Conservation (phyloP, 2,113 vertebrate species). For the Charadrius vociferus region DNA sequence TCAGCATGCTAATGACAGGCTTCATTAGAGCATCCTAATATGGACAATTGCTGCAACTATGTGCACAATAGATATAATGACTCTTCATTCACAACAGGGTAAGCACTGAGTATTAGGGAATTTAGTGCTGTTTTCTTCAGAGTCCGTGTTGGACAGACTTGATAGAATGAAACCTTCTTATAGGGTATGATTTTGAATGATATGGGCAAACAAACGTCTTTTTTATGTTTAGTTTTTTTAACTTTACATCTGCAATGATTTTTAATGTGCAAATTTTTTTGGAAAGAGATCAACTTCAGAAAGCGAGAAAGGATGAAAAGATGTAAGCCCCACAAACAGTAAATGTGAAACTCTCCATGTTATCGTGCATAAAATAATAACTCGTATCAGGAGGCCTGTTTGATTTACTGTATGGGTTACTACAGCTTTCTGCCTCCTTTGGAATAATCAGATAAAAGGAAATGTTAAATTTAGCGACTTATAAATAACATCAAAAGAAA, state of each 20-base stretch:
- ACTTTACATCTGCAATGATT: not conserved
- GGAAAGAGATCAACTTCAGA: not conserved
- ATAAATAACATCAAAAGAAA: not conserved
- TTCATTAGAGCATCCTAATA: not conserved
- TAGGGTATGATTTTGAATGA: not conserved
- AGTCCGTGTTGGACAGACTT: not conserved
- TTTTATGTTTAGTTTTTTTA: not conserved
- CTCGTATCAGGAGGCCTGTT: not conserved
- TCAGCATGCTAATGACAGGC: slow-evolving; percentile 37
- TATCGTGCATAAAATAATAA: slow-evolving; percentile 19
- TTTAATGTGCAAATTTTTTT: not conserved
- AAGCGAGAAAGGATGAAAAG: not conserved
- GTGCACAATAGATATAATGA: not conserved
- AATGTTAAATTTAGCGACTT: not conserved
- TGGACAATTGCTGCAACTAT: not conserved
- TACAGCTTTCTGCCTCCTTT: not conserved
- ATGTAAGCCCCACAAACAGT: not conserved
- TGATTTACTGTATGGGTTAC: not conserved
- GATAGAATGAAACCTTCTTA: not conserved
- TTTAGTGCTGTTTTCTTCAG: not conserved
- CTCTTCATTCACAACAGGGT: not conserved
- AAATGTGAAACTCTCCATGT: slow-evolving; percentile 5
- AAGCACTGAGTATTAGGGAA: not conserved
- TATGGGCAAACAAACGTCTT: not conserved
- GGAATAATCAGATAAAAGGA: not conserved